These are phyloP conservation scores for Aplocera efformata DNA, from an alignment of 2,888 invertebrate genomes.

Conservation along the genomic window DNA sequence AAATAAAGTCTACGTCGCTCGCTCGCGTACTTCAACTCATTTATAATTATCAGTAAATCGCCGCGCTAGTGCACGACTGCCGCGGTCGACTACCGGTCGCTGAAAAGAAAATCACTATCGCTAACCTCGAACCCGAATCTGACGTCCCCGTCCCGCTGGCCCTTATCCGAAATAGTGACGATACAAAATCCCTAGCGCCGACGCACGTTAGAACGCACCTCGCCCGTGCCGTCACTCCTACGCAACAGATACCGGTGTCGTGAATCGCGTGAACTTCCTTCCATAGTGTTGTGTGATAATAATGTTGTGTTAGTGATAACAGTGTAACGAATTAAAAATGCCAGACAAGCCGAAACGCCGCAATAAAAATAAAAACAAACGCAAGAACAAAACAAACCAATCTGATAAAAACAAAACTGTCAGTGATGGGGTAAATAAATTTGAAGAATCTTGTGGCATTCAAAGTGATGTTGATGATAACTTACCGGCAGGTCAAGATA, in stretches of 20 bases:
- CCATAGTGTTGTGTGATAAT: constrained; percentile 55
- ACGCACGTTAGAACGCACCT: constrained; percentile 41
- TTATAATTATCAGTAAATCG: constrained; percentile 80
- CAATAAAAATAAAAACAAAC: constrained; percentile 73
- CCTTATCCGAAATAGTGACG: constrained; percentile 51
- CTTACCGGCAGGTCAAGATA: constrained; percentile 1
- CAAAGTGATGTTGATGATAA: constrained; percentile 26
- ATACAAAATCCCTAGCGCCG: constrained; percentile 46
- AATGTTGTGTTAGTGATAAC: constrained; percentile 63
- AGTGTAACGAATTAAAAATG: constrained; percentile 58
- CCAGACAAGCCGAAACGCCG: constrained; percentile 69
- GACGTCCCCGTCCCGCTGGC: constrained; percentile 46
- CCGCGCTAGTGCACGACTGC: constrained; percentile 73
- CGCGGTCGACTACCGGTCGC: constrained; percentile 66
- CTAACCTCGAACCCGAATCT: constrained; percentile 51
- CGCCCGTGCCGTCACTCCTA: constrained; percentile 54
- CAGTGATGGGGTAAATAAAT: constrained; percentile 38
- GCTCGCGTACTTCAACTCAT: constrained; percentile 76
- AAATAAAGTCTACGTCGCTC: constrained; percentile 76
- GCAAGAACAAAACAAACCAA: constrained; percentile 63
- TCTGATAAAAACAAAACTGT: constrained; percentile 43
- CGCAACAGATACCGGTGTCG: constrained; percentile 57
- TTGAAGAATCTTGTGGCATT: constrained; percentile 33
- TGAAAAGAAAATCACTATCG: constrained; percentile 59
- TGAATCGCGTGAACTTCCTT: constrained; percentile 46